Evolutionary conservation across 2,888 invertebrate genomes (phyloP).

Genomic region (Brachylomia viminalis): DNA sequence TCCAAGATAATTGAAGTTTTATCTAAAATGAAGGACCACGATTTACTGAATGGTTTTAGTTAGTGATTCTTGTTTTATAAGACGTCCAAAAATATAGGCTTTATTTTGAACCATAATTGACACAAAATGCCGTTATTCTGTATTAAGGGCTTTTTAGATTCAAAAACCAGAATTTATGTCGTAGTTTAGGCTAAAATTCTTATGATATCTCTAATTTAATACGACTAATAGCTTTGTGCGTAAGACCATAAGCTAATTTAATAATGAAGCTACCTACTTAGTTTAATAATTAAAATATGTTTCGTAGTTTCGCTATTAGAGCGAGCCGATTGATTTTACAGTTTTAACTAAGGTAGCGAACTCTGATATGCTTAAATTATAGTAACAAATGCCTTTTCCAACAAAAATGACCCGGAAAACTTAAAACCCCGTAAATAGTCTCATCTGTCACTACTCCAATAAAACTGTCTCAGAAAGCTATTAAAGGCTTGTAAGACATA

Average conservation of each 20-base stretch:
- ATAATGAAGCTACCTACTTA: background rate
- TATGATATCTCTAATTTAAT: no score
- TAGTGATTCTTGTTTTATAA: no score
- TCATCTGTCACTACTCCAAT: slow-evolving; percentile 46
- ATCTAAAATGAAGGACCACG: no score
- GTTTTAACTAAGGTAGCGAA: background rate
- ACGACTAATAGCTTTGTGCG: no score
- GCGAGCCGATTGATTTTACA: background rate
- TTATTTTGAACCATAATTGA: no score
- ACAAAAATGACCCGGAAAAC: background rate
- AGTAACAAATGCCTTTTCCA: slow-evolving; percentile 8
- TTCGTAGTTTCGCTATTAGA: background rate
- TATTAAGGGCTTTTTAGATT: no score
- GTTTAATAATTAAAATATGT: background rate
- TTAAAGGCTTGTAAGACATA: slow-evolving; percentile 42
- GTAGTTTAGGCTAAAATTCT: no score
- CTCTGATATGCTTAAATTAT: background rate
- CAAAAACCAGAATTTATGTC: no score
- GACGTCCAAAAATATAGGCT: no score
- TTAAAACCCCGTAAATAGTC: slow-evolving; percentile 8
- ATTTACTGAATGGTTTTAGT: no score
- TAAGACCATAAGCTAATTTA: background rate
- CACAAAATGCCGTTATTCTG: no score
- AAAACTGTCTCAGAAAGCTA: slow-evolving; percentile 46
- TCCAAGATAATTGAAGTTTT: no score